Evolutionary conservation across 1,140 invertebrate genomes (phyloP), one percentile per base, ranked within the genome.

Genomic region (Ceratina japonica): DNA sequence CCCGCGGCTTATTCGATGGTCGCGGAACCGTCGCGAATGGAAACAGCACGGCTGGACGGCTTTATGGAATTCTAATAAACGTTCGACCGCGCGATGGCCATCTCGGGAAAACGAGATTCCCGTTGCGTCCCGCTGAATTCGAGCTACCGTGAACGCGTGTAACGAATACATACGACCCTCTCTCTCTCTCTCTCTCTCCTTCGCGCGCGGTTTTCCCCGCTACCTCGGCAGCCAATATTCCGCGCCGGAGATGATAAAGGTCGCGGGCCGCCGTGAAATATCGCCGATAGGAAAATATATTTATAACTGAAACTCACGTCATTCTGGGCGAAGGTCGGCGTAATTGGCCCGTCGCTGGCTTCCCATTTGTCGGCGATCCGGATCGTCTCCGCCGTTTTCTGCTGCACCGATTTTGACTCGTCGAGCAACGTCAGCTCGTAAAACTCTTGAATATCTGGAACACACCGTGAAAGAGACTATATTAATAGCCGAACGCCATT

Each of bases 391-490:
- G 96, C 96, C 72, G 97, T 98, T 93, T 99, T 99, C 94, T 99
- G 97, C 91, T 98, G 97, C 78, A 97, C 95, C 70, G 97, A 96
- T 93, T 99, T 99, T 63, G 95, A 97, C 91, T 99, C 98, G 93
- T 99, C 98, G 87, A 99, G 94, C 79, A 99, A 94, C 64, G 98
- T 99, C 83, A 98, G 94, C 94, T 99, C 98, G 93, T 99, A 99
- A 93, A 99, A 99, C 92, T 99, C 98, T 95, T 99, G 98, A 89
- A 99, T 99, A 95, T 99, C 98, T 99, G 95, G 22, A 96, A 95
- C 83, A 85, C 71, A 37, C 56, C 72, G 54, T n/a, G 31, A 82
- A 70, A 80, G 70, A 63, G 74, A n/a, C 74, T 20, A 72, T 61
- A 75, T 85, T 85, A 85, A 78, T 84, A 61, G 27, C 10, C 18